Base-by-base conservation (phyloP, 2,888 invertebrate genomes). In the Sarcophaga rosellei region DNA sequence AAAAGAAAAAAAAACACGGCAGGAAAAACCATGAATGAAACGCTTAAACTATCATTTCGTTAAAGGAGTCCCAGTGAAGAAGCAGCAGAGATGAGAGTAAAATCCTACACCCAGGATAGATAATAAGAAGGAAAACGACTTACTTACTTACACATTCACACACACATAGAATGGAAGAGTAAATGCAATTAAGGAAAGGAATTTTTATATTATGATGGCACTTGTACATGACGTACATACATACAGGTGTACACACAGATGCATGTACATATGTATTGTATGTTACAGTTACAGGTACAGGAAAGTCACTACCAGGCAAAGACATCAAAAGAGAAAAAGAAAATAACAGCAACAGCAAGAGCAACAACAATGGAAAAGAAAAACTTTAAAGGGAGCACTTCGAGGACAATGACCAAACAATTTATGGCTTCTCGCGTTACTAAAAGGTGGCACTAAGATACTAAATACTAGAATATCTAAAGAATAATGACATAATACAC, bases 401-500 rank as follows among this genome's bases (percentile, higher is more conserved):
- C 81, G 81, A 84, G 81, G 86, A 86, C 84, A 81, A 86, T 86
- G 86, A 84, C 86, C 84, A 84, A 81, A 81, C 86, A 81, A 81
- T 86, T 86, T 86, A 86, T 84, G 84, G 84, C 84, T 86, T 86
- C 86, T 86, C 81, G 84, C 81, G 82, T 84, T 86, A 81, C 84
- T 76, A 84, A 86, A 81, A 86, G 84, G 84, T 84, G 84, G 75
- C 75, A 84, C 79, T 84, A 84, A 84, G 66, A 70, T 72, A 70
- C 79, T 70, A 74, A 82, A 82, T 79, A 79, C 69, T 74, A 65
- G 59, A 84, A 84, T 84, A 74, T 75, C 79, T 70, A 75, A 74
- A 75, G 79, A 75, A 84, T 73, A 86, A 74, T 86, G 86, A 78
- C 78, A 86, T 81, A 75, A 84, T 61, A 68, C 61, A 62, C 68